A percentile compares a stretch with the other conserved stretches of the same genome.
phyloP scores from a whole-genome alignment of 37 sponge, comb jelly and placozoan genomes.

The Oopsacas minuta region DNA sequence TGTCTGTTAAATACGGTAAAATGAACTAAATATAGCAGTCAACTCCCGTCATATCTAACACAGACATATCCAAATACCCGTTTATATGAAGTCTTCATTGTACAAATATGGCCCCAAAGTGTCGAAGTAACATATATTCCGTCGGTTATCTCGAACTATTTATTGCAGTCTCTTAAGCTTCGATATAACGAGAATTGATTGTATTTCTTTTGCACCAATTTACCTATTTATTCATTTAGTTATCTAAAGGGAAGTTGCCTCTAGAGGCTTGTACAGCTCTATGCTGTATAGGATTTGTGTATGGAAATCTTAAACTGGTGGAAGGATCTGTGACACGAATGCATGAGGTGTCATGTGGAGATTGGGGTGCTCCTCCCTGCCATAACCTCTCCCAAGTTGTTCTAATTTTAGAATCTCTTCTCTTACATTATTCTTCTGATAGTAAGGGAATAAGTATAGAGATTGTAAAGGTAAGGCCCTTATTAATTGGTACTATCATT shows the following conservation, averaged over 20 bases:
- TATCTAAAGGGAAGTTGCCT: neutral
- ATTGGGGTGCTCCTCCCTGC: constrained; percentile 11
- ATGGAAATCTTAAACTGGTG: neutral
- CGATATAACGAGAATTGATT: too few species aligned
- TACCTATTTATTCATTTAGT: neutral
- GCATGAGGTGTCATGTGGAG: neutral
- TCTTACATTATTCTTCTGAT: neutral
- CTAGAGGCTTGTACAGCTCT: neutral
- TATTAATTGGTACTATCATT: neutral
- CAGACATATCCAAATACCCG: too few species aligned
- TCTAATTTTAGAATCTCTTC: neutral
- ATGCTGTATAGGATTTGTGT: constrained; percentile 13
- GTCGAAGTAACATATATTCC: too few species aligned
- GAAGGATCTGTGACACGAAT: neutral
- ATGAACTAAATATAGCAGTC: too few species aligned
- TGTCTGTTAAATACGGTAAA: too few species aligned
- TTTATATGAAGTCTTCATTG: too few species aligned
- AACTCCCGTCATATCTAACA: too few species aligned
- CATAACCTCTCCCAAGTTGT: neutral
- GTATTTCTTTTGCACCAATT: too few species aligned
- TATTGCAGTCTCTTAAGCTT: too few species aligned
- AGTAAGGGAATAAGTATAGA: too few species aligned
- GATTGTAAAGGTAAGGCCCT: neutral
- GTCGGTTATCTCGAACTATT: too few species aligned
- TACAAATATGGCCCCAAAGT: too few species aligned